phyloP scores from a whole-genome alignment of 2,888 invertebrate species.

The Rhamphomyia laevipes region DNA sequence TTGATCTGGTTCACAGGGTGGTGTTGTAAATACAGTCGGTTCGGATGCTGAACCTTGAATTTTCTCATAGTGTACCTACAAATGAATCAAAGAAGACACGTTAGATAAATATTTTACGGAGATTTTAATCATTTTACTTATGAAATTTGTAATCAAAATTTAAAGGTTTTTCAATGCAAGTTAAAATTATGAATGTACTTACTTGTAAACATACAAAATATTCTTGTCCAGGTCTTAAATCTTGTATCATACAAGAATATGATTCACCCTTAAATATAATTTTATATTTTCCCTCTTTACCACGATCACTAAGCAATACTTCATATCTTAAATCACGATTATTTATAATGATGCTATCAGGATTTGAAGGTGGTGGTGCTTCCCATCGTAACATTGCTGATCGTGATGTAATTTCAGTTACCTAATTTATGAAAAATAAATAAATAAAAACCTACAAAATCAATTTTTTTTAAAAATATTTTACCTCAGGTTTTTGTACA shows the following conservation, averaged over 20 bases:
- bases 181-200: constrained; percentile 18
- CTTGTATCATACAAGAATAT: constrained; percentile 67
- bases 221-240: constrained; percentile 77
- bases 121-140: neutral
- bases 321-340: constrained; percentile 54
- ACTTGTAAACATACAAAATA: constrained; percentile 74
- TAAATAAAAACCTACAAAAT: neutral
- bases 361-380: constrained; percentile 39
- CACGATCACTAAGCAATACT: constrained; percentile 64
- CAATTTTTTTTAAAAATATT: constrained; percentile 1
- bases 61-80: constrained; percentile 47
- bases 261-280: constrained; percentile 70
- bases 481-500: constrained; percentile 61
- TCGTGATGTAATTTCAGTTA: constrained; percentile 69
- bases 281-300: constrained; percentile 72
- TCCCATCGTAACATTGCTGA: constrained; percentile 80
- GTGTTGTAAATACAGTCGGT: constrained; percentile 68
- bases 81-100: neutral
- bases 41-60: constrained; percentile 64
- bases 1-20: constrained; percentile 70
- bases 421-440: constrained; percentile 39
- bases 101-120: neutral
- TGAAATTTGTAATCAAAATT: neutral
- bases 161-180: neutral
- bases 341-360: constrained; percentile 27